Conservation (phyloP, 2,113 vertebrate species). For the Psammodynastes pulverulentus region DNA sequence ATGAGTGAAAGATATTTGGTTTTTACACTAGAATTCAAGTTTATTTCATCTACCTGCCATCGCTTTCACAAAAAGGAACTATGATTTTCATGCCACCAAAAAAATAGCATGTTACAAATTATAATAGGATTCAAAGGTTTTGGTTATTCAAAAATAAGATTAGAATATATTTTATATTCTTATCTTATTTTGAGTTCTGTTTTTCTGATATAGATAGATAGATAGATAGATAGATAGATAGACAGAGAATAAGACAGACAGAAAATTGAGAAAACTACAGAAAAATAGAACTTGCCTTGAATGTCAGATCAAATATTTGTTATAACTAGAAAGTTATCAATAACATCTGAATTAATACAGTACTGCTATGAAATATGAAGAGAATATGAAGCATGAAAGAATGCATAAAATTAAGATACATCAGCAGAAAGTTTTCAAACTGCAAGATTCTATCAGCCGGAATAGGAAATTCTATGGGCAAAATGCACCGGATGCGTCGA, state of each 20-base stretch:
- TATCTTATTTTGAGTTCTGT: background rate
- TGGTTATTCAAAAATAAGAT: background rate
- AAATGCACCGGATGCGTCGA: background rate
- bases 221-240: no score
- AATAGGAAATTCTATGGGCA: background rate
- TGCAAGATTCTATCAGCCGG: background rate
- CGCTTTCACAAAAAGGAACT: background rate
- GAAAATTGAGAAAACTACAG: background rate
- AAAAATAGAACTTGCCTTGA: background rate
- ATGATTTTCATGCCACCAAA: background rate
- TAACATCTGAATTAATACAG: background rate
- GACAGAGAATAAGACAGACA: no score
- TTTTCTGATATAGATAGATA: no score
- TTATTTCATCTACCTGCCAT: background rate
- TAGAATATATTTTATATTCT: background rate
- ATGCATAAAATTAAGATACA: background rate
- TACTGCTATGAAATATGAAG: background rate
- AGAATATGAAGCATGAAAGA: background rate
- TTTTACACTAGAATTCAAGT: background rate
- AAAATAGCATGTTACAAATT: background rate
- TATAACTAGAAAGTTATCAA: background rate
- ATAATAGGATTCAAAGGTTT: background rate
- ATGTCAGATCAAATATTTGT: background rate
- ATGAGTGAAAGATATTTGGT: background rate
- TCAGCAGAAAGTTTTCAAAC: background rate